phyloP scores from a whole-genome alignment of 2,888 invertebrate species.

The Nephrocerus scutellatus region DNA sequence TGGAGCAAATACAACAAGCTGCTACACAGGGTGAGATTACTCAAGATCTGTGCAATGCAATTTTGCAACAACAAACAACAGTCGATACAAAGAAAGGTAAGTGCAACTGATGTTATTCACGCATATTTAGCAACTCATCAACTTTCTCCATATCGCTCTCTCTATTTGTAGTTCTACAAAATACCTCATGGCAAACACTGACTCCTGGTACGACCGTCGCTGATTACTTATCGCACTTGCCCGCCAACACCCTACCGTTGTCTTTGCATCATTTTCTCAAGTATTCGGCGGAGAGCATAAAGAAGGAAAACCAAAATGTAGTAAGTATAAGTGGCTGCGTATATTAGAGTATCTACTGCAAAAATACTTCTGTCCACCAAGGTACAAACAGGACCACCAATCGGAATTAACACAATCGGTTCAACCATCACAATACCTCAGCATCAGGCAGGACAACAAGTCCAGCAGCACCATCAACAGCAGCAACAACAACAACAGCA shows the following conservation, averaged over 20 bases:
- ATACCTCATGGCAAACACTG: slow-evolving; percentile 48
- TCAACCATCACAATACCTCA: slow-evolving; percentile 40
- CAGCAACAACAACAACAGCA: slow-evolving; percentile 30
- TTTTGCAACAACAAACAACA: slow-evolving; percentile 45
- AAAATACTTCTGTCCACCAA: too few species aligned
- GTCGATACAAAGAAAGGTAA: slow-evolving; percentile 39
- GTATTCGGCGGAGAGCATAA: slow-evolving; percentile 70
- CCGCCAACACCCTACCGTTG: slow-evolving; percentile 65
- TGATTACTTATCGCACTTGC: slow-evolving; percentile 74
- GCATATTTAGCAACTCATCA: not conserved
- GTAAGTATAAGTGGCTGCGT: slow-evolving; percentile 37
- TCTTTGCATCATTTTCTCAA: slow-evolving; percentile 78
- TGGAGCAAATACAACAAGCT: slow-evolving; percentile 34
- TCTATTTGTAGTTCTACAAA: slow-evolving; percentile 38
- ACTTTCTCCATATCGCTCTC: not conserved
- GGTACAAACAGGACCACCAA: slow-evolving; percentile 44
- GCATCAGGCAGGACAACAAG: slow-evolving; percentile 43
- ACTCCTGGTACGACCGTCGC: slow-evolving; percentile 74
- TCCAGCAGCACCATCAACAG: slow-evolving; percentile 29
- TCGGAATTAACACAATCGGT: slow-evolving; percentile 38
- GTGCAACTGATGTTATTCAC: slow-evolving; percentile 14
- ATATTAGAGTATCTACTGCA: slow-evolving; percentile 17
- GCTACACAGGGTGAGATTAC: slow-evolving; percentile 44
- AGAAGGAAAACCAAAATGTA: slow-evolving; percentile 60
- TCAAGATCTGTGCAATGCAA: slow-evolving; percentile 47